These are phyloP conservation scores for Pluvianellus socialis DNA, from an alignment of 2,113 vertebrate species.

Conservation along the genomic window DNA sequence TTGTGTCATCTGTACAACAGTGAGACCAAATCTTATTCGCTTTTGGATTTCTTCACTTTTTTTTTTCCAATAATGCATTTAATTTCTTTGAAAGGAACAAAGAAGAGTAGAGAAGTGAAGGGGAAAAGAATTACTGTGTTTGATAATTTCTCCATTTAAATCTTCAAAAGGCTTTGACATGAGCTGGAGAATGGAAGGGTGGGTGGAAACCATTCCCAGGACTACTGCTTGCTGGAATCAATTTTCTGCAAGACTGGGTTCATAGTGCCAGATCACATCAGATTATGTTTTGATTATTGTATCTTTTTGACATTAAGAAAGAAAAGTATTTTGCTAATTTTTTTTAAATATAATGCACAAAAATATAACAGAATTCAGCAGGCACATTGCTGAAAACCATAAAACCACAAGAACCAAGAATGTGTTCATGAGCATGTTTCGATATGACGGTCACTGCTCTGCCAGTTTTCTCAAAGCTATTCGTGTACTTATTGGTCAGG, in stretches of 20 bases:
- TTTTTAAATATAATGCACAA: background rate
- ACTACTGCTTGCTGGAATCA: constrained; percentile 34
- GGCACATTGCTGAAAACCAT: background rate
- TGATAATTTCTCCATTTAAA: background rate
- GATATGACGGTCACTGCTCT: background rate
- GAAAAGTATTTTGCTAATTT: constrained; percentile 2
- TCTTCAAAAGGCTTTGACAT: background rate
- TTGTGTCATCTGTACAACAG: background rate
- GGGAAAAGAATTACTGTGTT: background rate
- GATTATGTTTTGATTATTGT: constrained; percentile 16
- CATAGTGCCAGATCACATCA: background rate
- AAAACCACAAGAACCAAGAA: constrained; percentile 27
- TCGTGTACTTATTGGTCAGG: background rate
- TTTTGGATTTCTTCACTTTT: background rate
- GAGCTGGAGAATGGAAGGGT: background rate
- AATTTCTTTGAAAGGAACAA: background rate
- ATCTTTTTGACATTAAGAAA: background rate
- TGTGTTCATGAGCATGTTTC: background rate
- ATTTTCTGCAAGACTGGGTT: constrained; percentile 45
- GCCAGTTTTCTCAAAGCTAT: background rate
- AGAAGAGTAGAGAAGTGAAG: background rate
- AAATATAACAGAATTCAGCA: background rate
- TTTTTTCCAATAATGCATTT: background rate
- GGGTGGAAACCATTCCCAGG: background rate
- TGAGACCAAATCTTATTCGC: background rate